Percentiles rank a stretch among this genome's conserved stretches.
Evolutionary conservation across 1,140 invertebrate species (phyloP).

Genomic region (Aphaenogaster rudis): DNA sequence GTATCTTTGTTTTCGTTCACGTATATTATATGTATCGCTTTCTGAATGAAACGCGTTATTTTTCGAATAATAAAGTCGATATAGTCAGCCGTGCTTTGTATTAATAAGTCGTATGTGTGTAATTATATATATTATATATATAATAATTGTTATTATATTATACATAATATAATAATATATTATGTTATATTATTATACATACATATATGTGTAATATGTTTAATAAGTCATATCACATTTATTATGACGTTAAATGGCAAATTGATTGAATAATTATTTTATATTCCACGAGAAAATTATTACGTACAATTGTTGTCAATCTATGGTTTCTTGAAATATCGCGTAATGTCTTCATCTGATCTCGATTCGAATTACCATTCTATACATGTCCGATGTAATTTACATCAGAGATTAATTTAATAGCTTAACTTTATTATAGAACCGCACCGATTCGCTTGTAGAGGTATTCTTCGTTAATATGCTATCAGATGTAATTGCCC

Average conservation of each 20-base stretch:
- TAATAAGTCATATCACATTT: constrained; percentile 4
- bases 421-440: constrained; percentile 40
- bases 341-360: constrained; percentile 11
- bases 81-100: neutral
- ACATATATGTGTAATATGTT: neutral
- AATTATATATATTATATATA: neutral
- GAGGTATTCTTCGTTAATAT: constrained; percentile 56
- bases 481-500: constrained; percentile 54
- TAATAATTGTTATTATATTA: no score
- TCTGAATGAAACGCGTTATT: neutral
- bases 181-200: neutral
- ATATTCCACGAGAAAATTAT: neutral
- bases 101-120: neutral
- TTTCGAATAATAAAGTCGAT: neutral
- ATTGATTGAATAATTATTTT: constrained; percentile 22
- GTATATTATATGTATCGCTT: neutral
- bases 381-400: constrained; percentile 31
- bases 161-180: neutral
- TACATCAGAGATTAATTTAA: constrained; percentile 52
- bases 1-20: neutral
- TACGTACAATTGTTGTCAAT: neutral
- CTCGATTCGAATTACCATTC: constrained; percentile 20
- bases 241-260: neutral
- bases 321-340: neutral
- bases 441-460: neutral